Percentiles rank a stretch among this genome's conserved stretches.
These are phyloP conservation scores for Agrotis exclamationis DNA, from an alignment of 2,888 invertebrate species.

Conservation along the genomic window DNA sequence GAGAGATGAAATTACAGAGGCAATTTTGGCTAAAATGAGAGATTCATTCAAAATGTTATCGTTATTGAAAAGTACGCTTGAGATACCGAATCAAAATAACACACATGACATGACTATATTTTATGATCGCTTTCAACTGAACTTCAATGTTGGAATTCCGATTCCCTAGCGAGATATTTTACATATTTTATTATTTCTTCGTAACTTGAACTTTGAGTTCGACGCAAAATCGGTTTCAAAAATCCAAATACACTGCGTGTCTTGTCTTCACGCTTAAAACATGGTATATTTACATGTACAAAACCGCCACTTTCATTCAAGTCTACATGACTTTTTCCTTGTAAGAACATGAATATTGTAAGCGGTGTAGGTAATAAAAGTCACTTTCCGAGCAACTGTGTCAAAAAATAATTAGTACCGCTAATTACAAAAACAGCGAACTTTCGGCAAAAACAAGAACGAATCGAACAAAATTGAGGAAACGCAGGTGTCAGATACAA, in stretches of 20 bases:
- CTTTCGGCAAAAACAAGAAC: slow-evolving; percentile 26
- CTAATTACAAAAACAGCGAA: slow-evolving; percentile 41
- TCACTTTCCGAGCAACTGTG: neutral
- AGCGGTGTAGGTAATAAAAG: neutral
- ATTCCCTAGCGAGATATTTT: too few species aligned
- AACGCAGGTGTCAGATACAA: slow-evolving; percentile 53
- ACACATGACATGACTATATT: neutral
- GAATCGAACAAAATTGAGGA: slow-evolving; percentile 33
- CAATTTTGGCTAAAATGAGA: slow-evolving; percentile 28
- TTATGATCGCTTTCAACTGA: neutral
- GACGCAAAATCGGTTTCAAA: neutral
- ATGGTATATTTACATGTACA: neutral
- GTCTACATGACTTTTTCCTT: slow-evolving; percentile 16
- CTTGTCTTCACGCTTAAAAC: neutral
- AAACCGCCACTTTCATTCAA: slow-evolving; percentile 13
- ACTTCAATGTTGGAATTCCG: neutral
- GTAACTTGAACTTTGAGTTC: too few species aligned
- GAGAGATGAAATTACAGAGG: slow-evolving; percentile 26
- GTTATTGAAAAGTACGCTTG: slow-evolving; percentile 25
- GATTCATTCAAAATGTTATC: neutral
- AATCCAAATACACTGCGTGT: too few species aligned
- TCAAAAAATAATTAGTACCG: slow-evolving; percentile 18
- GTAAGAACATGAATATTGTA: slow-evolving; percentile 3
- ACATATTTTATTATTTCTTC: too few species aligned
- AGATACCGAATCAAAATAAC: neutral